Base-by-base conservation (phyloP, 2,113 vertebrate genomes). In the Ptyas mucosa region DNA sequence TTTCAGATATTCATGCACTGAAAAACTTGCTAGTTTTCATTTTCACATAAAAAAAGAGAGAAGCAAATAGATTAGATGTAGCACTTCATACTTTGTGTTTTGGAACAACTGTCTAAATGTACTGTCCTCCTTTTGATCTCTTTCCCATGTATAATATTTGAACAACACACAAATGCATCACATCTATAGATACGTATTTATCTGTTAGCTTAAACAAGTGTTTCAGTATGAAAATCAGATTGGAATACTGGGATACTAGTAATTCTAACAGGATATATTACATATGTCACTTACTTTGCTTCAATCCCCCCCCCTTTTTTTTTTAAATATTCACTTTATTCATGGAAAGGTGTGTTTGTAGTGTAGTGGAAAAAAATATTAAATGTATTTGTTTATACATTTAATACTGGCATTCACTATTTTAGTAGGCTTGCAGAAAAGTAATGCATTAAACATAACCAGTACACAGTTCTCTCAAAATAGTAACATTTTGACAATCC, bases 1-100 rank as follows among this genome's bases (percentile, higher is more conserved):
- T 95, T 53, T 98, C 96, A 97, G 96, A 96, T 96, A 97, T 94
- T 96, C 96, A 96, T 97, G 97, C 97, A 98, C 97, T 98, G 98
- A 98, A 96, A 96, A 97, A 97, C 96, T 97, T 97, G 95, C 97
- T 96, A 95, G 94, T 96, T 97, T 96, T 96, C 92, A 92, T 96
- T 95, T 57, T 93, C 95, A 46, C 94, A 94, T 94, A 96, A 90
- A 95, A 95, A 93, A 94, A 97, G 98, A 97, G 97, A 95, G 93
- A 96, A 96, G 91, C 96, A 93, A 94, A 97, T 98, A 97, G 97
- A 96, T 96, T 97, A 98, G 97, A 97, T 97, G 97, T 97, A 98
- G 97, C 98, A 98, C 97, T 98, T 98, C 98, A 86, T 97, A 97
- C 95, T 96, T 98, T 97, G 92, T 97, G 93, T 96, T 97, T 97